A percentile compares a stretch with the other conserved stretches of the same genome.
These are phyloP conservation scores for Troilus luridus DNA, from an alignment of 2,888 invertebrate species.

Conservation along the genomic window DNA sequence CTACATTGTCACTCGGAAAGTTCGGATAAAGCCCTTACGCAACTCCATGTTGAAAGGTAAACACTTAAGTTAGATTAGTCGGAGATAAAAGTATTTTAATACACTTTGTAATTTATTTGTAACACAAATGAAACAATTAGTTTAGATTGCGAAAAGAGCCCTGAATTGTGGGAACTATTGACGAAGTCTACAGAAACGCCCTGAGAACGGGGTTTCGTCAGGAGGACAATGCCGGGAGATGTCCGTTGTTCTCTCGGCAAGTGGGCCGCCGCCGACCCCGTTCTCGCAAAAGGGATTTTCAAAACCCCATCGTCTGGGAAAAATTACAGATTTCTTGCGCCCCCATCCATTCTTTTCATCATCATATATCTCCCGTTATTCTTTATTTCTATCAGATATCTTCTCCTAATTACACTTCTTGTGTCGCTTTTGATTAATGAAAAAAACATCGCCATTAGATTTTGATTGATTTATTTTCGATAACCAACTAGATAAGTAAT, in stretches of 20 bases:
- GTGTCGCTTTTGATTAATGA: background rate
- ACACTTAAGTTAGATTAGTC: background rate
- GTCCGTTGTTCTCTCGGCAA: slow-evolving; percentile 18
- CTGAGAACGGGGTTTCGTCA: slow-evolving; percentile 39
- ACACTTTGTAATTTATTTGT: background rate
- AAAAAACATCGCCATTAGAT: background rate
- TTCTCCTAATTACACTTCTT: slow-evolving; percentile 12
- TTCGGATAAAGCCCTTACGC: background rate
- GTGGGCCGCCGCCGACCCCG: slow-evolving; percentile 1
- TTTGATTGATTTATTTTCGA: background rate
- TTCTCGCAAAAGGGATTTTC: slow-evolving; percentile 36
- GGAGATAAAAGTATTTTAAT: background rate
- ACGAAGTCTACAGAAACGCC: background rate
- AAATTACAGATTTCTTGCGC: background rate
- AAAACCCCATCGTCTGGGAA: slow-evolving; percentile 43
- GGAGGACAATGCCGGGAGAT: background rate
- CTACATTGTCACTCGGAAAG: background rate
- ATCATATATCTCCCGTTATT: slow-evolving; percentile 24
- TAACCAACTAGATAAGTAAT: background rate
- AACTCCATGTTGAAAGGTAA: background rate
- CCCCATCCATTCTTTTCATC: background rate
- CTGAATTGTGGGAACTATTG: slow-evolving; percentile 24
- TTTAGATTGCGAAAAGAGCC: slow-evolving; percentile 18
- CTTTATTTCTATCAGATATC: background rate
- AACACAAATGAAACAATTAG: slow-evolving; percentile 12